These are phyloP conservation scores for Orthonevra nobilis DNA, from an alignment of 2,888 invertebrate genomes.

Conservation along the genomic window DNA sequence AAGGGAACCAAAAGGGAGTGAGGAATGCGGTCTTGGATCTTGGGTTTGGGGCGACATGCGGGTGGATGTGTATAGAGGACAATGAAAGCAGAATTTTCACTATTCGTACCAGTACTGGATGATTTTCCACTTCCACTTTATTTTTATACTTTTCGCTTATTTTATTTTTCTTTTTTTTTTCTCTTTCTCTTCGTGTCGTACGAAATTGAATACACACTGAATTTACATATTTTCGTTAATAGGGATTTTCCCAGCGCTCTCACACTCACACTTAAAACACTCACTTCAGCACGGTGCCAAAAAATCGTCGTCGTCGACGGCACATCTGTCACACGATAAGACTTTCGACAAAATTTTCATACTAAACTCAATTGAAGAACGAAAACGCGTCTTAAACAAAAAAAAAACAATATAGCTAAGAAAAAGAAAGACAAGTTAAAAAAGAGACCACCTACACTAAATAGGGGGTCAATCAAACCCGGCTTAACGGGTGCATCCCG, in stretches of 20 bases:
- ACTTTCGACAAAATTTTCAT: slow-evolving; percentile 33
- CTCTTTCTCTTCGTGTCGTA: slow-evolving; percentile 52
- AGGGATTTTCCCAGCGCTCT: slow-evolving; percentile 68
- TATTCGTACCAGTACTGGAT: slow-evolving; percentile 69
- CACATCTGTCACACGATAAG: slow-evolving; percentile 62
- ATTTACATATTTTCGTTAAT: slow-evolving; percentile 70
- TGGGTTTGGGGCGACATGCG: slow-evolving; percentile 16
- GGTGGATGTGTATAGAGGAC: slow-evolving; percentile 45
- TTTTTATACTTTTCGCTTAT: slow-evolving; percentile 26
- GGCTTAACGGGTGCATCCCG: slow-evolving; percentile 39
- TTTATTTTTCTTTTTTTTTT: slow-evolving; percentile 41
- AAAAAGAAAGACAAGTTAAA: background rate
- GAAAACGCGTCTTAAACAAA: slow-evolving; percentile 21
- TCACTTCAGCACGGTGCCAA: slow-evolving; percentile 61
- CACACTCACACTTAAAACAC: slow-evolving; percentile 64
- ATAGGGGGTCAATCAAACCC: slow-evolving; percentile 51
- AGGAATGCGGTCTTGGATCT: slow-evolving; percentile 12
- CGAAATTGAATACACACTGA: slow-evolving; percentile 70
- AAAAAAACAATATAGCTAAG: slow-evolving; percentile 2
- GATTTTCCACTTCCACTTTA: slow-evolving; percentile 69
- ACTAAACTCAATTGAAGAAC: slow-evolving; percentile 1
- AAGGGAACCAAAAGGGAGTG: slow-evolving; percentile 10
- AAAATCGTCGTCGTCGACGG: slow-evolving; percentile 52
- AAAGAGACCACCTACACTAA: slow-evolving; percentile 23
- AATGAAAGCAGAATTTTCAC: slow-evolving; percentile 67